Evolutionary conservation across 1,140 invertebrate genomes (phyloP).

Genomic region (Acromyrmex echinatior): DNA sequence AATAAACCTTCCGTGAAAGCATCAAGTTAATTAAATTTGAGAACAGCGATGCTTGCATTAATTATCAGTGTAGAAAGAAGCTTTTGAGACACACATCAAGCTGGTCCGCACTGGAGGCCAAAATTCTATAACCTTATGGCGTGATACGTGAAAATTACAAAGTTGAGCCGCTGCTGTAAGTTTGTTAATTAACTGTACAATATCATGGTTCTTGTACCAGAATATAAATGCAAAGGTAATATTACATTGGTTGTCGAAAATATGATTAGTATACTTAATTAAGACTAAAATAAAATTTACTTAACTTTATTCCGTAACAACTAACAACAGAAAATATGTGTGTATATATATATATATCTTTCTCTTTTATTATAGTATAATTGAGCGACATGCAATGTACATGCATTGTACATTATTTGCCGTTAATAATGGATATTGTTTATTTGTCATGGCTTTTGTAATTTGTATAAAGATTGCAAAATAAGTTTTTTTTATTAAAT

Average conservation of each 20-base stretch:
- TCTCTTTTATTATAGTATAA: neutral
- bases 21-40: slow-evolving; percentile 46
- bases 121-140: slow-evolving; percentile 29
- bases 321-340: neutral
- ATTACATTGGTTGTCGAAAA: neutral
- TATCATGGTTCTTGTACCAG: neutral
- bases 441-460: neutral
- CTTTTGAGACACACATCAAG: slow-evolving; percentile 41
- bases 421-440: neutral
- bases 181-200: slow-evolving; percentile 27
- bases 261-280: slow-evolving; percentile 1
- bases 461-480: neutral
- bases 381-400: neutral
- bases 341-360: neutral
- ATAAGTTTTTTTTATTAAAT: neutral
- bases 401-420: neutral
- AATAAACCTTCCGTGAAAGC: slow-evolving; percentile 29
- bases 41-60: slow-evolving; percentile 22
- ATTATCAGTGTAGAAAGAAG: slow-evolving; percentile 49
- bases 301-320: neutral
- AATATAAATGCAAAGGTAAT: neutral
- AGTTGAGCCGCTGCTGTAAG: neutral
- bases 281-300: neutral
- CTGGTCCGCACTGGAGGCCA: neutral
- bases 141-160: slow-evolving; percentile 17